Conservation (phyloP, 1,140 invertebrate genomes). For the Chironomus striatipennis region DNA sequence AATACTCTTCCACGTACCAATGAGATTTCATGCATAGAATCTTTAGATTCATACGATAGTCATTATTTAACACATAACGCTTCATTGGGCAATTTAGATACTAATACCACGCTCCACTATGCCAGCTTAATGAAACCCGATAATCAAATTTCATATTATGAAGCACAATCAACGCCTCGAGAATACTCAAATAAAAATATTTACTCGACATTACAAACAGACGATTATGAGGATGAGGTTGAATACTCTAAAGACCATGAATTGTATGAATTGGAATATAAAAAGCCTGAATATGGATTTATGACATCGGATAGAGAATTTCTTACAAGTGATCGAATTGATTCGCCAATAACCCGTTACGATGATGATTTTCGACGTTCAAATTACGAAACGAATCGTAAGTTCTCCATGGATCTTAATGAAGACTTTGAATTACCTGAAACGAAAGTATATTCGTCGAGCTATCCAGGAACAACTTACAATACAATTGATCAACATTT, state of each 20-base stretch:
- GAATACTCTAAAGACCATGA: constrained; percentile 53
- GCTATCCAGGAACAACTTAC: constrained; percentile 69
- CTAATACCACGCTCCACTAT: constrained; percentile 25
- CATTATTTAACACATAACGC: constrained; percentile 37
- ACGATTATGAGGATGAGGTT: constrained; percentile 34
- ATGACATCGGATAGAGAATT: constrained; percentile 39
- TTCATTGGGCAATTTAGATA: constrained; percentile 32
- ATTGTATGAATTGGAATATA: constrained; percentile 53
- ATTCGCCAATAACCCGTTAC: constrained; percentile 67
- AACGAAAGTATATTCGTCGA: constrained; percentile 66
- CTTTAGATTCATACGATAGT: constrained; percentile 39
- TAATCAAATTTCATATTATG: not conserved
- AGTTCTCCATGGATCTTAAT: constrained; percentile 37
- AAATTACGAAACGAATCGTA: constrained; percentile 41
- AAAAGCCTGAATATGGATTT: constrained; percentile 29
- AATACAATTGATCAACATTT: constrained; percentile 41
- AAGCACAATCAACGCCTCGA: not conserved
- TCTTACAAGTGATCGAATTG: constrained; percentile 44
- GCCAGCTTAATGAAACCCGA: constrained; percentile 9
- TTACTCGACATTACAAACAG: constrained; percentile 39
- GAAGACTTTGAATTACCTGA: constrained; percentile 36
- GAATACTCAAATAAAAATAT: constrained; percentile 42
- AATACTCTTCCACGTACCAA: constrained; percentile 38
- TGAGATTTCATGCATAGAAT: constrained; percentile 37
- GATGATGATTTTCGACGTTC: constrained; percentile 55